These are phyloP conservation scores for Xerus inauris DNA, from an alignment of 2,113 vertebrate genomes.

Conservation along the genomic window DNA sequence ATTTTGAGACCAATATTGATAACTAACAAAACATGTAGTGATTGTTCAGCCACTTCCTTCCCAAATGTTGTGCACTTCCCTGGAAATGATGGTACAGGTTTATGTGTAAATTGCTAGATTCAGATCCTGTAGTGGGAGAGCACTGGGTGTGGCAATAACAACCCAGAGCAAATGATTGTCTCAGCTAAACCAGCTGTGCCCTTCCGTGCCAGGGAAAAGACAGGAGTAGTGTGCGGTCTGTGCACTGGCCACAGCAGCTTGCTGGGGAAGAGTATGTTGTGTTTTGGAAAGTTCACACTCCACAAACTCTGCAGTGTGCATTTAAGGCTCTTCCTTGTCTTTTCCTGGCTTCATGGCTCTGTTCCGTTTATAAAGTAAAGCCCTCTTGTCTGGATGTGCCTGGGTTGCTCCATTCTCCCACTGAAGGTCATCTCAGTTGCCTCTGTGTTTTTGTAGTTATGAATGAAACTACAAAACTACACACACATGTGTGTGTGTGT, in stretches of 20 bases:
- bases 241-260: neutral
- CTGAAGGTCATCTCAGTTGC: neutral
- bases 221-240: too few species aligned
- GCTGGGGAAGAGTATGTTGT: neutral
- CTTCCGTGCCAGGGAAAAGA: accelerated
- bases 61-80: accelerated
- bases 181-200: neutral
- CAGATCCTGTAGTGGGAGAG: neutral
- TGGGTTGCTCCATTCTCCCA: neutral
- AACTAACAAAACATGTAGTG: too few species aligned
- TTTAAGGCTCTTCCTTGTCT: too few species aligned
- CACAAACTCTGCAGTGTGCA: too few species aligned
- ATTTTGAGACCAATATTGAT: neutral
- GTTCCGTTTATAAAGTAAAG: neutral
- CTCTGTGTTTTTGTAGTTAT: neutral
- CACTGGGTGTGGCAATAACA: too few species aligned
- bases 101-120: accelerated
- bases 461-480: too few species aligned
- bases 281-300: neutral
- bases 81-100: accelerated
- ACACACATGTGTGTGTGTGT: too few species aligned
- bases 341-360: neutral
- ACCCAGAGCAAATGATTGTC: too few species aligned
- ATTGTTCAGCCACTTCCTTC: accelerated
- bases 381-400: too few species aligned